Evolutionary conservation across 1,140 invertebrate species (phyloP), one percentile per base, ranked within the genome.

Genomic region (Monochamus saltuarius): DNA sequence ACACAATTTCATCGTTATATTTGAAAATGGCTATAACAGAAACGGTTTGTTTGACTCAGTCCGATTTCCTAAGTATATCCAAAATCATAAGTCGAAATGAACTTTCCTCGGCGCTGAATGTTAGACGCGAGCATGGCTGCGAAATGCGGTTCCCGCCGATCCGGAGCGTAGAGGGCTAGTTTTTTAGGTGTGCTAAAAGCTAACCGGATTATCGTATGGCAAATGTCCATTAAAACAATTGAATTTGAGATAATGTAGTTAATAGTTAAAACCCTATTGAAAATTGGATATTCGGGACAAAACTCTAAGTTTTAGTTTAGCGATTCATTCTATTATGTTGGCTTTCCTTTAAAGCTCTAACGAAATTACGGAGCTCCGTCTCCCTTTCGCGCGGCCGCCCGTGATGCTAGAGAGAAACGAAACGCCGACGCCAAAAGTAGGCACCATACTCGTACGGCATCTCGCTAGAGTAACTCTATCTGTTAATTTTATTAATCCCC

Each of bases 211-310:
- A 56, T 40, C 39, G 53, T 56, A 56, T 56, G 38, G 53, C 29
- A 42, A 56, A 49, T 62, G 64, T 66, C 65, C 65, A 66, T 66
- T 66, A 66, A 66, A 62, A 66, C 65, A 66, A 66, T 66, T 66
- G 65, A 66, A 66, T 66, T 66, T 58, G 51, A 66, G 65, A 60
- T 66, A 66, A 66, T 63, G 59, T 58, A 63, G 65, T 66, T 66
- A 59, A 66, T 66, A 66, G 65, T 66, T 66, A 63, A 66, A 66
- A 66, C 60, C 64, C 64, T 62, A 62, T 66, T 61, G 64, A 66
- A 66, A 66, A 66, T 66, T 66, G 60, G 64, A 66, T 60, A 61
- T 61, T 65, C 58, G 42, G 58, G 45, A 62, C 64, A 59, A 65
- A 65, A 65, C 57, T 56, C 55, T 61, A 61, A 56, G 53, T 56